These are phyloP conservation scores for Pelochelys cantorii DNA, from an alignment of 2,797 vertebrate genomes.

Conservation along the genomic window DNA sequence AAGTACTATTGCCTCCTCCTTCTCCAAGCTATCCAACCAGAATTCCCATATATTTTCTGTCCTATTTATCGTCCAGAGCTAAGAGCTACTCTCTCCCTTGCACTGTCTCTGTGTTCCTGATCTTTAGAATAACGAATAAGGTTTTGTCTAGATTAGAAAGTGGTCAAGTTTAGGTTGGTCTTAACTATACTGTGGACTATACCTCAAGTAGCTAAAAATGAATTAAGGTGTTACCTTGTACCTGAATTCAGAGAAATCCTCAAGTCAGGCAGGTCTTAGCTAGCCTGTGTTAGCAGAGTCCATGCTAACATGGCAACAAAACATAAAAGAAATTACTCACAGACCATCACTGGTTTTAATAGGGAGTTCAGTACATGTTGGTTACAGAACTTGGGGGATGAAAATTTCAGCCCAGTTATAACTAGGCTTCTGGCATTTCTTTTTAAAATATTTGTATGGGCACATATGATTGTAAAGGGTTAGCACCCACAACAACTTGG, in stretches of 20 bases:
- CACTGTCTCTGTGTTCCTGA: neutral
- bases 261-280: neutral
- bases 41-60: neutral
- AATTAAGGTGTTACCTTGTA: neutral
- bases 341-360: neutral
- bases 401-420: neutral
- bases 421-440: neutral
- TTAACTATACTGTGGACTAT: neutral
- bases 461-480: neutral
- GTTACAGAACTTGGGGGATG: neutral
- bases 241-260: neutral
- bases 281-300: neutral
- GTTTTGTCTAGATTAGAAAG: neutral
- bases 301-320: neutral
- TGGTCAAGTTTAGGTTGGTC: slow-evolving; percentile 14
- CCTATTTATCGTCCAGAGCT: neutral
- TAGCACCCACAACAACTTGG: neutral
- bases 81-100: neutral
- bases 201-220: neutral
- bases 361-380: neutral
- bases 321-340: no score
- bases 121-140: neutral
- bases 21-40: neutral
- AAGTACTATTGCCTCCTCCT: neutral
- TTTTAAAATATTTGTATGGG: neutral